phyloP scores from a whole-genome alignment of 2,113 vertebrate species.

The Oreocharis arfaki region DNA sequence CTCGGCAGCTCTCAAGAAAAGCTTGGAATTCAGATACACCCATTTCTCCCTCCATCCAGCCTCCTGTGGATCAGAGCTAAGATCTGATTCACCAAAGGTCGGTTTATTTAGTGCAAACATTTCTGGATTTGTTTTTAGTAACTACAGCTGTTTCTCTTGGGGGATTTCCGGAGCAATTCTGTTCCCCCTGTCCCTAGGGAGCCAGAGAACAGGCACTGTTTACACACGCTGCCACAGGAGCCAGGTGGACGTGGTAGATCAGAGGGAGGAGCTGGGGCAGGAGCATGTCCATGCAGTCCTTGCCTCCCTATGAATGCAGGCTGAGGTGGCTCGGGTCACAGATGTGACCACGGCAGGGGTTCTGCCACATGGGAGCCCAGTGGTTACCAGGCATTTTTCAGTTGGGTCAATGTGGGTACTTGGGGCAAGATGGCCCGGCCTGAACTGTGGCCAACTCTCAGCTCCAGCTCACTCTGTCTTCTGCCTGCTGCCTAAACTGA shows the following conservation, averaged over 20 bases:
- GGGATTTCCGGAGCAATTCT: fast-evolving
- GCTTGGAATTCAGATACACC: not conserved
- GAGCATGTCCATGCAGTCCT: not conserved
- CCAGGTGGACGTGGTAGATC: not conserved
- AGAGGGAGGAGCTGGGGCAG: not conserved
- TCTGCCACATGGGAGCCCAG: not conserved
- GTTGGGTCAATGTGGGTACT: not conserved
- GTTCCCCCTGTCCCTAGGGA: not conserved
- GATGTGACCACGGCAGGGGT: not conserved
- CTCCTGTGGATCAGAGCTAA: not conserved
- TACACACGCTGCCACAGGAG: not conserved
- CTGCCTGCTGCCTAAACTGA: not conserved
- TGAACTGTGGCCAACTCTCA: not conserved
- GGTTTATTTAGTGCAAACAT: not conserved
- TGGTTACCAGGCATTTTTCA: not conserved
- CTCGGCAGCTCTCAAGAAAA: not conserved
- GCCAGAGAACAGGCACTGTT: fast-evolving
- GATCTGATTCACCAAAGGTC: not conserved
- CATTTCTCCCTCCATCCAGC: not conserved
- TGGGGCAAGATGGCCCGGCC: not conserved
- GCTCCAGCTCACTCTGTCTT: not conserved
- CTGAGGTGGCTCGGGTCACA: not conserved
- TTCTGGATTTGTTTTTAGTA: not conserved
- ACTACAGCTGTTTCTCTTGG: not conserved
- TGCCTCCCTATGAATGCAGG: not conserved